Percentiles rank a stretch among this genome's conserved stretches.
Evolutionary conservation across 1,140 invertebrate genomes (phyloP).

Genomic region (Wiebesia pumilae): DNA sequence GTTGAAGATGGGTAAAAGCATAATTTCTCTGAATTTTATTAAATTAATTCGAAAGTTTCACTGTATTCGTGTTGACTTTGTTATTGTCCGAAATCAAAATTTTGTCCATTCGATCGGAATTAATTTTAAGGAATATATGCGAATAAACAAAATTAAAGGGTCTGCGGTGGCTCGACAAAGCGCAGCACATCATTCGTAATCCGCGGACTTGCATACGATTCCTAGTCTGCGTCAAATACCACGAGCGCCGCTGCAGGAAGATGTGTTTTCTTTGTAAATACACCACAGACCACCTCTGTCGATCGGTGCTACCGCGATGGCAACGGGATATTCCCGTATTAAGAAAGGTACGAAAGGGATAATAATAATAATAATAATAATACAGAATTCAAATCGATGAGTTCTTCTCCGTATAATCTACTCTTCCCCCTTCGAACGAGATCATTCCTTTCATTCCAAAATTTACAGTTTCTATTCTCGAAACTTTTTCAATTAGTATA

Average conservation of each 20-base stretch:
- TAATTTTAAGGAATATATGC: background rate
- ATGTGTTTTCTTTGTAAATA: background rate
- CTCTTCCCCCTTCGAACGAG: too few relatives aligned
- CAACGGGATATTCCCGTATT: background rate
- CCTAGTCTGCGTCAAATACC: background rate
- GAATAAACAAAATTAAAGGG: background rate
- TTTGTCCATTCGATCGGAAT: background rate
- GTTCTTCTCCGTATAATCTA: too few relatives aligned
- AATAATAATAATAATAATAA: background rate
- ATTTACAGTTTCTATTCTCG: too few relatives aligned
- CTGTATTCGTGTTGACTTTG: background rate
- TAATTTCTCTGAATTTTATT: background rate
- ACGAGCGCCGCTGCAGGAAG: background rate
- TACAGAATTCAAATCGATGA: background rate
- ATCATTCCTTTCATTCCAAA: too few relatives aligned
- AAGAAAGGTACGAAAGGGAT: background rate
- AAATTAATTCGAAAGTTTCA: background rate
- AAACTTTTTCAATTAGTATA: too few relatives aligned
- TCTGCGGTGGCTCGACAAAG: background rate
- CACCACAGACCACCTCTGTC: background rate
- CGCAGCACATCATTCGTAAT: background rate
- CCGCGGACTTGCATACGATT: background rate
- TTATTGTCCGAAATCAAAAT: background rate
- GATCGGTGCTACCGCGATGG: background rate
- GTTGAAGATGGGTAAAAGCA: background rate